Evolutionary conservation across 2,797 vertebrate species (phyloP).

Genomic region (Lepidocolaptes lacrymiger): DNA sequence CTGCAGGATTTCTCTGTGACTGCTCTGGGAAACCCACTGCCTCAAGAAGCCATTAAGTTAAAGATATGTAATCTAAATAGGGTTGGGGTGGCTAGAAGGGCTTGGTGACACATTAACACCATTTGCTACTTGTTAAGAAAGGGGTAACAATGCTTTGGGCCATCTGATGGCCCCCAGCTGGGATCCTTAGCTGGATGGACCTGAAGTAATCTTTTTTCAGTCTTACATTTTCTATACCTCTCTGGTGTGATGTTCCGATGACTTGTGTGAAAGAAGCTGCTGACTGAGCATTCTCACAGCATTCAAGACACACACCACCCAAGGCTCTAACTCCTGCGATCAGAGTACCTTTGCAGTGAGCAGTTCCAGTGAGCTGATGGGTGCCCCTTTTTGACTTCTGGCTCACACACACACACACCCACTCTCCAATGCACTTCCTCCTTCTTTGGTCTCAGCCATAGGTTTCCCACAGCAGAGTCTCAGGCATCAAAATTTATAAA

Average conservation of each 20-base stretch:
- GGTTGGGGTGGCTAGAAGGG: neutral
- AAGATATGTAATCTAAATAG: neutral
- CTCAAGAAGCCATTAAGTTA: neutral
- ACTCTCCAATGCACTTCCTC: neutral
- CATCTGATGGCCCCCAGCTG: neutral
- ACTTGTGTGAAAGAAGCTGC: accelerated
- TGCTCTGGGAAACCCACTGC: neutral
- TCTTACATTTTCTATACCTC: neutral
- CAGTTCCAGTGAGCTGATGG: neutral
- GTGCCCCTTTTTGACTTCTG: neutral
- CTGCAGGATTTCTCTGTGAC: neutral
- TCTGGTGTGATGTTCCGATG: neutral
- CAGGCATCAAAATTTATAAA: neutral
- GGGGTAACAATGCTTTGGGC: neutral
- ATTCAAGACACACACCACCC: neutral
- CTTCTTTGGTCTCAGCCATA: neutral
- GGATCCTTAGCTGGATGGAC: neutral
- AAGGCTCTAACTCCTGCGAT: neutral
- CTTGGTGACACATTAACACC: neutral
- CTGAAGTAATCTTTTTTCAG: neutral
- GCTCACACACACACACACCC: neutral
- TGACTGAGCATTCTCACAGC: neutral
- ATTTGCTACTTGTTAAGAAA: neutral
- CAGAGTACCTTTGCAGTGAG: neutral
- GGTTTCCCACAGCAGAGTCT: neutral